Percentiles rank a stretch among this genome's conserved stretches.
These are phyloP conservation scores for Antennarius maculatus DNA, from an alignment of 2,797 vertebrate species.

Conservation along the genomic window DNA sequence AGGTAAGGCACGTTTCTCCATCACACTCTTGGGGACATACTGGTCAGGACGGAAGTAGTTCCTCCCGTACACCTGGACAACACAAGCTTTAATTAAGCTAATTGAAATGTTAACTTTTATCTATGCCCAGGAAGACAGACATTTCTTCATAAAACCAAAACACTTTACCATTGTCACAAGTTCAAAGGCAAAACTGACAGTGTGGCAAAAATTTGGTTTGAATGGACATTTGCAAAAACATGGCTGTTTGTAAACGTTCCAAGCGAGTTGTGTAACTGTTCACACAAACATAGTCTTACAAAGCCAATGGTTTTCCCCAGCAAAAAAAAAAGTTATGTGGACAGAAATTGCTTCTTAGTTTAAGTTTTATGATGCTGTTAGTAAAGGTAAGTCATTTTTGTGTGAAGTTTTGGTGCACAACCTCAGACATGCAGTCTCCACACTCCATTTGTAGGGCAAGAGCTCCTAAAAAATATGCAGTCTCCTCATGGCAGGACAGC, in stretches of 20 bases:
- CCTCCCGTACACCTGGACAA: conserved; percentile 81
- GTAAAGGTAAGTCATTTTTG: background rate
- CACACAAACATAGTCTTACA: too few species aligned
- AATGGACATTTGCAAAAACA: too few species aligned
- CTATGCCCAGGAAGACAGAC: too few species aligned
- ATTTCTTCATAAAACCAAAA: too few species aligned
- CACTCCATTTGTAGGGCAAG: conserved; percentile 90
- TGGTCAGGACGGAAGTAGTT: conserved; percentile 88
- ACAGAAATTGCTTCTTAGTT: background rate
- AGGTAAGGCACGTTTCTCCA: conserved; percentile 86
- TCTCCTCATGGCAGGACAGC: conserved; percentile 86
- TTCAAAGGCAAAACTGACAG: too few species aligned
- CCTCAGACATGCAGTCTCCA: conserved; percentile 88
- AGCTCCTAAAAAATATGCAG: conserved; percentile 84
- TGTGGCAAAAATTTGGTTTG: too few species aligned
- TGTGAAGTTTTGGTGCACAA: conserved; percentile 42
- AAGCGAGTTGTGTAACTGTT: too few species aligned
- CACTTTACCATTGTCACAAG: too few species aligned
- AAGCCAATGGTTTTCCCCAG: too few species aligned
- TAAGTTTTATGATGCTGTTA: background rate
- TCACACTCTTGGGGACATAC: conserved; percentile 85
- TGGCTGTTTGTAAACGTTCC: too few species aligned
- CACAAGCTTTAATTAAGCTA: background rate
- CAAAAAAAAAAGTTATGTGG: too few species aligned
- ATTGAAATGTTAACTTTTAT: background rate